Conservation (phyloP, 2,797 vertebrate species). For the Galago senegalensis region DNA sequence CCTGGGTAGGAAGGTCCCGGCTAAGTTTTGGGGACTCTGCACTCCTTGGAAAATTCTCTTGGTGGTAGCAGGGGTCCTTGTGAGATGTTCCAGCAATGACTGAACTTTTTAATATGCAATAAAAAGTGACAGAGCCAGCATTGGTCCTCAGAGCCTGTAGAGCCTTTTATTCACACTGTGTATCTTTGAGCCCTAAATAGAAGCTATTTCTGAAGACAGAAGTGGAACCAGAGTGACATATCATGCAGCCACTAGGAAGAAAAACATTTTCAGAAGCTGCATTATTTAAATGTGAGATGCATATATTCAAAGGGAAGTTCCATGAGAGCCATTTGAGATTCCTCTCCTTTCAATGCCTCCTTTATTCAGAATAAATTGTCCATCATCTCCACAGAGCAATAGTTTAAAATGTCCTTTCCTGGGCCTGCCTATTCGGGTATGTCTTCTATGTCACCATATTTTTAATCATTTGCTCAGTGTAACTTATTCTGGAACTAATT, state of each 20-base stretch:
- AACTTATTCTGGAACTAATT: constrained; percentile 27
- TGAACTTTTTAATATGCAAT: not conserved
- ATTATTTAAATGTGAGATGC: not conserved
- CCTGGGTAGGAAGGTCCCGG: not conserved
- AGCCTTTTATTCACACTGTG: not conserved
- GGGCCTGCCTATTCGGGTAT: not conserved
- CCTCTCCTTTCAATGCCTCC: not conserved
- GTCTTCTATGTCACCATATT: not conserved
- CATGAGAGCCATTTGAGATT: not conserved
- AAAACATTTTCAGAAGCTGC: not conserved
- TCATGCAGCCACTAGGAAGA: not conserved
- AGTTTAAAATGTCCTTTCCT: not conserved
- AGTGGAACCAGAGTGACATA: not conserved
- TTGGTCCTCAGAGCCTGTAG: not conserved
- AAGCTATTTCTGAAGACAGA: constrained; percentile 33
- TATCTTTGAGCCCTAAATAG: not conserved
- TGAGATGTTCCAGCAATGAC: not conserved
- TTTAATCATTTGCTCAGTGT: not conserved
- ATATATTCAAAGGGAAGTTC: not conserved
- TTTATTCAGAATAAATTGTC: not conserved
- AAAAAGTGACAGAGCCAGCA: not conserved
- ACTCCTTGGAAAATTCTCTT: not conserved
- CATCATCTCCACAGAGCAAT: not conserved
- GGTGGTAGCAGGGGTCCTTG: not conserved
- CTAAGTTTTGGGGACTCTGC: not conserved